Percentiles rank a stretch among this genome's conserved stretches.
Conservation (phyloP, 2,113 vertebrate genomes). For the Smithornis capensis region DNA sequence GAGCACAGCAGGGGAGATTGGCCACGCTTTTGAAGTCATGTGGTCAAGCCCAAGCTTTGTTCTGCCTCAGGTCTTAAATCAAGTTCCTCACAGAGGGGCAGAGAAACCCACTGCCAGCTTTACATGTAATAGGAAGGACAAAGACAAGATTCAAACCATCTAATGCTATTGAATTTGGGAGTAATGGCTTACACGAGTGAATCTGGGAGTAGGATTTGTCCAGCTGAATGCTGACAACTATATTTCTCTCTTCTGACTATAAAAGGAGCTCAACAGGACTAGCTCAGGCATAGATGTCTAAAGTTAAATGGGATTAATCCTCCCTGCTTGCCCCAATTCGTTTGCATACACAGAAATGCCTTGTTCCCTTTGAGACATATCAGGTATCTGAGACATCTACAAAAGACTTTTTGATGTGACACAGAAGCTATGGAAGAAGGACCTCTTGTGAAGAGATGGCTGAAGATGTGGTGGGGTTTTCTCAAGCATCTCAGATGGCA, state of each 20-base stretch:
- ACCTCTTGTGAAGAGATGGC: background rate
- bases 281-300: background rate
- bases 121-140: background rate
- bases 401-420: background rate
- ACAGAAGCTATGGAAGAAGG: background rate
- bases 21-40: background rate
- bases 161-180: background rate
- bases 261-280: constrained; percentile 11
- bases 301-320: constrained; percentile 8
- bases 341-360: background rate
- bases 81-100: background rate
- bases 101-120: background rate
- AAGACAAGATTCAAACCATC: background rate
- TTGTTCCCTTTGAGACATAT: background rate
- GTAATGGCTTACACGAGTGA: background rate
- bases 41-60: constrained; percentile 20
- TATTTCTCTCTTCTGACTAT: constrained; percentile 13
- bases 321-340: background rate
- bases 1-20: background rate
- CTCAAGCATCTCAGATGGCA: background rate
- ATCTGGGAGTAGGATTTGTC: constrained; percentile 3
- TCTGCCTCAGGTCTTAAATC: constrained; percentile 21
- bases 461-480: background rate
- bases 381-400: background rate
- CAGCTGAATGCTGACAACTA: background rate